A percentile compares a stretch with the other conserved stretches of the same genome.
Evolutionary conservation across 2,888 invertebrate species (phyloP).

Genomic region (Idaea straminata): DNA sequence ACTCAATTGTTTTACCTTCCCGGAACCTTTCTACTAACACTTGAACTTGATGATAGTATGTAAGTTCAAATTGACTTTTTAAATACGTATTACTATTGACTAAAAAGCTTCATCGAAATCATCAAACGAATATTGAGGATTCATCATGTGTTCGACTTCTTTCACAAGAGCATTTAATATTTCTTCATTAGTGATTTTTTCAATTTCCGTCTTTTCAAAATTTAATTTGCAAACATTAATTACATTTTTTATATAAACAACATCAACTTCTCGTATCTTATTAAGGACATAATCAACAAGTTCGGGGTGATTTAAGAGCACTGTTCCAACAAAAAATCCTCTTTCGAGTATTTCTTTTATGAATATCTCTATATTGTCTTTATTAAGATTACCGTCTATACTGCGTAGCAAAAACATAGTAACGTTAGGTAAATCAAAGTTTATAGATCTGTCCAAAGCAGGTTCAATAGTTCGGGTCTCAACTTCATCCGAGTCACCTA

Average conservation of each 20-base stretch:
- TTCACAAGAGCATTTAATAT: neutral
- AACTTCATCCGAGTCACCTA: neutral
- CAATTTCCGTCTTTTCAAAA: neutral
- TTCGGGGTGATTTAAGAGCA: neutral
- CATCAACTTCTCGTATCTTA: neutral
- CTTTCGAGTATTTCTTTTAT: neutral
- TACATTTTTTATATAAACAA: neutral
- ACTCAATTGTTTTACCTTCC: too few relatives aligned
- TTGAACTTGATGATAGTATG: too few relatives aligned
- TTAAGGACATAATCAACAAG: conserved; percentile 1
- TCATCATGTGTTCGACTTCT: neutral
- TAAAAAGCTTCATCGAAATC: neutral
- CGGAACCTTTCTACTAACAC: too few relatives aligned
- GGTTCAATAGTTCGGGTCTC: neutral
- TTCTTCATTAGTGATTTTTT: neutral
- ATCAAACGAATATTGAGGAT: too few relatives aligned
- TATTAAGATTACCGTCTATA: neutral
- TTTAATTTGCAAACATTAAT: neutral
- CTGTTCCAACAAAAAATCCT: neutral
- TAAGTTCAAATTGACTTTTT: too few relatives aligned
- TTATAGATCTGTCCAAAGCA: neutral
- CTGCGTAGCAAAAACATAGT: neutral
- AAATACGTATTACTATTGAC: neutral
- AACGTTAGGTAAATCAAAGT: neutral
- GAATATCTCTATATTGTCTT: neutral